These are phyloP conservation scores for Eugnorisma glareosa DNA, from an alignment of 2,888 invertebrate species.

Conservation along the genomic window DNA sequence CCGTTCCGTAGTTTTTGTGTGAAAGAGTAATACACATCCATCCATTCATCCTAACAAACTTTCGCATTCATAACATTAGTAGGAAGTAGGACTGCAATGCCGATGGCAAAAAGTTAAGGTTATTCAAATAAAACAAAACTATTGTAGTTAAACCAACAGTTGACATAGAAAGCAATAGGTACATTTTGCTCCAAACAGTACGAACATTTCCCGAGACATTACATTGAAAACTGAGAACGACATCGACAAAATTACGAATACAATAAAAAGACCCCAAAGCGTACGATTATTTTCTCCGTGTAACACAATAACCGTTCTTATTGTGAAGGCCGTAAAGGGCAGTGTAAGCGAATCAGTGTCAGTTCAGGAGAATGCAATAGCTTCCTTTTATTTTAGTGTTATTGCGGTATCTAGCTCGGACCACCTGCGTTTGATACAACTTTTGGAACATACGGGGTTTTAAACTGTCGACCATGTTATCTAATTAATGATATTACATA, in stretches of 20 bases:
- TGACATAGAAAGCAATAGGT: neutral
- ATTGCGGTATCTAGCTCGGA: constrained; percentile 78
- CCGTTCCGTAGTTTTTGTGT: no score
- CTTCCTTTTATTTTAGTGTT: constrained; percentile 83
- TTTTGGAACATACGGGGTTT: constrained; percentile 50
- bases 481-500: neutral
- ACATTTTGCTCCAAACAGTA: constrained; percentile 5
- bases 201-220: constrained; percentile 22
- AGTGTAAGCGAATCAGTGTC: constrained; percentile 70
- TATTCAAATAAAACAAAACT: neutral
- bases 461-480: constrained; percentile 13
- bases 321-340: constrained; percentile 54
- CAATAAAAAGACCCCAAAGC: constrained; percentile 52
- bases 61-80: no score
- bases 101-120: neutral
- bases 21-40: no score
- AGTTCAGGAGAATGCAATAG: constrained; percentile 73
- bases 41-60: no score
- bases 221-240: constrained; percentile 50
- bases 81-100: no score
- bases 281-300: constrained; percentile 38
- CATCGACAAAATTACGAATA: constrained; percentile 53
- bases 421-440: constrained; percentile 79
- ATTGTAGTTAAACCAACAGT: neutral
- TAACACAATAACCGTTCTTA: constrained; percentile 48